phyloP scores from a whole-genome alignment of 2,888 invertebrate genomes.

The Hypena proboscidalis region DNA sequence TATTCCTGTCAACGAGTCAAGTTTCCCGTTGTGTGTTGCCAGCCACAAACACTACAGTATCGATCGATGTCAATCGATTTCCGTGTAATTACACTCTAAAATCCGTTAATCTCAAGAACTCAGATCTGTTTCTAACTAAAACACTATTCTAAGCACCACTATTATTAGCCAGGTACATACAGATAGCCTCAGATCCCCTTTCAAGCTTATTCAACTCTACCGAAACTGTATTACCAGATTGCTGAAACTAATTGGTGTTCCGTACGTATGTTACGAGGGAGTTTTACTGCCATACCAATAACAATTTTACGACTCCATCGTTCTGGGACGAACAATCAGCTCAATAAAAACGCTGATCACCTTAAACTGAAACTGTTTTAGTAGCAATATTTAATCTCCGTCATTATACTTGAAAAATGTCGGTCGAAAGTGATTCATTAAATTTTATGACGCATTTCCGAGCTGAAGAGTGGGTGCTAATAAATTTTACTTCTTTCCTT shows the following conservation, averaged over 20 bases:
- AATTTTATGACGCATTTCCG: constrained; percentile 16
- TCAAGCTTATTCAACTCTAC: too few species aligned
- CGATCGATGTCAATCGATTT: too few species aligned
- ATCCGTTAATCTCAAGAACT: too few species aligned
- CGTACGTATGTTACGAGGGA: constrained; percentile 48
- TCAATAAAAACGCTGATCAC: constrained; percentile 43
- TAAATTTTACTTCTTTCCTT: constrained; percentile 6
- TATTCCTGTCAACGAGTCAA: too few species aligned
- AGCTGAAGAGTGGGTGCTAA: constrained; percentile 6
- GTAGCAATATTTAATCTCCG: constrained; percentile 33
- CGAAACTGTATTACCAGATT: constrained; percentile 51
- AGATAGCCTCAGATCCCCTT: too few species aligned
- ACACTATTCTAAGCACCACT: too few species aligned
- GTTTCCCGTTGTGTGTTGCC: too few species aligned
- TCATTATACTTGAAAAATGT: constrained; percentile 19
- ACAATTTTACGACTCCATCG: constrained; percentile 55
- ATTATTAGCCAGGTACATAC: too few species aligned
- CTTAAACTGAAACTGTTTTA: constrained; percentile 20
- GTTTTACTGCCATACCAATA: constrained; percentile 57
- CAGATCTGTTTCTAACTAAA: too few species aligned
- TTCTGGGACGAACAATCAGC: constrained; percentile 37
- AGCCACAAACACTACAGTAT: too few species aligned
- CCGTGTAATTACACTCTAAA: too few species aligned
- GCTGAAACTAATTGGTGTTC: constrained; percentile 55
- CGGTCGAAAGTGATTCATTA: constrained; percentile 14